Evolutionary conservation across 1,140 invertebrate species (phyloP).

Genomic region (Aphidius ervi): DNA sequence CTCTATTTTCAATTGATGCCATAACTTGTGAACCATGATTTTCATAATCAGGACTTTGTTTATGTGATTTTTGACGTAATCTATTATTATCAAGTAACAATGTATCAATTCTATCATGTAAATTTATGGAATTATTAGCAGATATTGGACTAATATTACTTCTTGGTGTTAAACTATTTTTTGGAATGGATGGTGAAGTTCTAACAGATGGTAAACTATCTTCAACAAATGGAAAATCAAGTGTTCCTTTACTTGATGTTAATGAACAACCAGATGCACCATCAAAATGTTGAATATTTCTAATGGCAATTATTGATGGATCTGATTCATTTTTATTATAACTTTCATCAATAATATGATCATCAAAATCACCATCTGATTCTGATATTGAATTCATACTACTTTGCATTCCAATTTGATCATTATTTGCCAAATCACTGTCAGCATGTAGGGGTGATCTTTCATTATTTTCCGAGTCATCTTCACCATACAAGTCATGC

Average conservation of each 20-base stretch:
- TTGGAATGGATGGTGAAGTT: constrained; percentile 42
- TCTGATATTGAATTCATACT: too few relatives aligned
- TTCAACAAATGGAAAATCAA: constrained; percentile 47
- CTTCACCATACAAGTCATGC: too few relatives aligned
- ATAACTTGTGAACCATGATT: constrained; percentile 42
- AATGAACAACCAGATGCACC: constrained; percentile 42
- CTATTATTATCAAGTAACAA: constrained; percentile 12
- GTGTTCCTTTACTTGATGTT: constrained; percentile 43
- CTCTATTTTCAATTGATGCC: constrained; percentile 25
- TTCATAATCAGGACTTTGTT: constrained; percentile 41
- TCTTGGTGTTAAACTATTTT: constrained; percentile 34
- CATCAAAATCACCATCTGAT: too few relatives aligned
- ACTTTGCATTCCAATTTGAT: too few relatives aligned
- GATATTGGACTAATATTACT: constrained; percentile 38
- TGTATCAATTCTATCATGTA: constrained; percentile 21
- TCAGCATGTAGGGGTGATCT: too few relatives aligned
- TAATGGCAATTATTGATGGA: too few relatives aligned
- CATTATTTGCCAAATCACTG: too few relatives aligned
- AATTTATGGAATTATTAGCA: constrained; percentile 34
- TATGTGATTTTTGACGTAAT: constrained; percentile 12
- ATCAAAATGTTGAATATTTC: constrained; percentile 32
- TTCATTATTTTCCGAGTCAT: too few relatives aligned
- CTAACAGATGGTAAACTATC: constrained; percentile 44
- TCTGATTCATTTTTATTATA: too few relatives aligned
- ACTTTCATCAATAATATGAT: too few relatives aligned